Conservation (phyloP, 2,888 invertebrate species). For the Lycia hirtaria region DNA sequence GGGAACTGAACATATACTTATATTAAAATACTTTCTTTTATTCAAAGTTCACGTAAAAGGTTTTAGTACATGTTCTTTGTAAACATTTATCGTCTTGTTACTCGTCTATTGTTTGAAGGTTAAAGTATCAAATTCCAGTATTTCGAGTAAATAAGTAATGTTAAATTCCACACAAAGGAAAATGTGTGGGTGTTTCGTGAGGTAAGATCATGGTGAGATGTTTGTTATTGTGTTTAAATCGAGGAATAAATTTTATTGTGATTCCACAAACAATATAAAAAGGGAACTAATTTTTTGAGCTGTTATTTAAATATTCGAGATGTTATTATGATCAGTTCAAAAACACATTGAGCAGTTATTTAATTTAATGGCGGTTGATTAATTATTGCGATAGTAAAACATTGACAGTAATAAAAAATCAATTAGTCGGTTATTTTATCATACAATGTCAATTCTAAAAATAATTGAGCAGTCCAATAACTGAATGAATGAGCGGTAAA, state of each 20-base stretch:
- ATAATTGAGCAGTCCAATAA: no score
- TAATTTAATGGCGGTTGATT: no score
- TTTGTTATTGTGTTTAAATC: background rate
- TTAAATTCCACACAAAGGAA: background rate
- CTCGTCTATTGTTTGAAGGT: constrained; percentile 2
- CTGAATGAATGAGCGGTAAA: no score
- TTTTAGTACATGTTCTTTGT: background rate
- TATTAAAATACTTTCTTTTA: background rate
- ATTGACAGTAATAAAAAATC: no score
- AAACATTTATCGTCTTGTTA: background rate
- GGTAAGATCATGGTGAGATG: background rate
- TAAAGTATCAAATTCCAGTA: constrained; percentile 1
- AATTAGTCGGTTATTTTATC: no score
- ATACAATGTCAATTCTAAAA: no score
- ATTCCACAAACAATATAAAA: background rate
- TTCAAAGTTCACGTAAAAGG: background rate
- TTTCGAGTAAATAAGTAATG: background rate
- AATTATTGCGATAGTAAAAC: no score
- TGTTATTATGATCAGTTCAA: no score
- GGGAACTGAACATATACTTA: constrained; percentile 8
- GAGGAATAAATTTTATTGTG: background rate
- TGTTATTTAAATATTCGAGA: no score
- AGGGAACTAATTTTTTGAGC: constrained; percentile 27
- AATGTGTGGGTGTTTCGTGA: background rate
- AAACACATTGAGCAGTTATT: no score